Evolutionary conservation across 2,797 vertebrate genomes (phyloP).

Genomic region (Coreius guichenoti): DNA sequence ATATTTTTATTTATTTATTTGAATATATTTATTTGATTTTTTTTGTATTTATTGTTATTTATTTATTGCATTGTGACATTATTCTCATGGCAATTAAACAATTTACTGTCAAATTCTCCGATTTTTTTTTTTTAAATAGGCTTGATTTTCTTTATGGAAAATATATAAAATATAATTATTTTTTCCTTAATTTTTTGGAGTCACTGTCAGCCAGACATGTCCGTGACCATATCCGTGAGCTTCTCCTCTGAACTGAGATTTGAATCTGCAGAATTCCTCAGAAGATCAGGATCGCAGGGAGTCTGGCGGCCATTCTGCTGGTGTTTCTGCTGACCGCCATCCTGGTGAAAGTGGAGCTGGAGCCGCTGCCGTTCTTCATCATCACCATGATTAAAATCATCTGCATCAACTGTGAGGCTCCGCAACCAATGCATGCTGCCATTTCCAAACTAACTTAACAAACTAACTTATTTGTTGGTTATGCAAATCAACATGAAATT

Average conservation of each 20-base stretch:
- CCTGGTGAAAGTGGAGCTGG: conserved; percentile 82
- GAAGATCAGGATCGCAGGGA: conserved; percentile 84
- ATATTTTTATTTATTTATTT: background rate
- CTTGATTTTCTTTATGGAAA: background rate
- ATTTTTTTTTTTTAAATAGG: too few species aligned
- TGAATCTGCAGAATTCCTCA: conserved; percentile 76
- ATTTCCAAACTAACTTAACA: background rate
- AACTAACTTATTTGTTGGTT: too few species aligned
- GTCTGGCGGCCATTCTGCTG: conserved; percentile 81
- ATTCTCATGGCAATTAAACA: background rate
- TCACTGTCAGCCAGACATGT: too few species aligned
- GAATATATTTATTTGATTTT: background rate
- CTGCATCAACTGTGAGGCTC: conserved; percentile 88
- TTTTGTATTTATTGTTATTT: background rate
- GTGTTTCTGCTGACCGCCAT: conserved; percentile 84
- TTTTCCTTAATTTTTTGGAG: too few species aligned
- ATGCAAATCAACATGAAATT: background rate
- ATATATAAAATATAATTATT: background rate
- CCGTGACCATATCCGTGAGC: too few species aligned
- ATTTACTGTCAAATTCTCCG: background rate
- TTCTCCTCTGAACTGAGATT: background rate
- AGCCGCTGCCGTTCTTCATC: conserved; percentile 82
- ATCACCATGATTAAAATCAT: conserved; percentile 90
- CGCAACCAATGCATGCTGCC: conserved; percentile 2
- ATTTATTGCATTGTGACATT: background rate